Evolutionary conservation across 2,113 vertebrate species (phyloP).

Genomic region (Callithrix jacchus): DNA sequence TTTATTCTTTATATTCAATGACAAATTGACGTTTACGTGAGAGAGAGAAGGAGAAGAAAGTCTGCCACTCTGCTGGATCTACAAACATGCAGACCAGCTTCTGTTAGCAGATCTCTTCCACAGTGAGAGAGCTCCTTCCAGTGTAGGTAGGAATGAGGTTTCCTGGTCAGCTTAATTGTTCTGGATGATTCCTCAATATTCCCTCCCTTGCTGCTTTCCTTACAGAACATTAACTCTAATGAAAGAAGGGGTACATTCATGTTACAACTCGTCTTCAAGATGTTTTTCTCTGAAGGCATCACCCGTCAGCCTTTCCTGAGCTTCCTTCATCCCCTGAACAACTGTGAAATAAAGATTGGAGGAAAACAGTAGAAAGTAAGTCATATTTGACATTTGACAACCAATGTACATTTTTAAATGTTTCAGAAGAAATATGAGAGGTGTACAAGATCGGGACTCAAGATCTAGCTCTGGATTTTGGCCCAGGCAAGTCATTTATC

Average conservation of each 20-base stretch:
- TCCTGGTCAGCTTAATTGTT: constrained; percentile 60
- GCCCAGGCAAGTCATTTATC: neutral
- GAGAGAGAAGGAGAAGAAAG: neutral
- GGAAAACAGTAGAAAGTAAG: neutral
- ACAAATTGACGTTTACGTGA: constrained; percentile 32
- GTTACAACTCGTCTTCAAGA: constrained; percentile 93
- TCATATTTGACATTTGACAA: neutral
- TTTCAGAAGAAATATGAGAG: constrained; percentile 18
- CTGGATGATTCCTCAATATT: constrained; percentile 43
- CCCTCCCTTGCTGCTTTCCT: constrained; percentile 31
- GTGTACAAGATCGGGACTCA: neutral
- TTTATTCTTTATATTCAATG: constrained; percentile 55
- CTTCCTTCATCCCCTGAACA: constrained; percentile 94
- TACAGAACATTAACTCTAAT: constrained; percentile 27
- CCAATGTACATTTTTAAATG: neutral
- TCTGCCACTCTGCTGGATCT: neutral
- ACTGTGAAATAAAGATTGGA: constrained; percentile 85
- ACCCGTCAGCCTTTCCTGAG: constrained; percentile 95
- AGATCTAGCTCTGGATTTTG: constrained; percentile 32
- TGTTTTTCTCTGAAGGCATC: constrained; percentile 91
- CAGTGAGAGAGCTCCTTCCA: constrained; percentile 65
- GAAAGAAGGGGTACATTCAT: neutral
- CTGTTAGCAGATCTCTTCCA: constrained; percentile 29
- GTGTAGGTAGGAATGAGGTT: constrained; percentile 64
- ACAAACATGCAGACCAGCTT: neutral